Percentiles rank a stretch among this genome's conserved stretches.
These are phyloP conservation scores for Capreolus pygargus DNA, from an alignment of 2,113 vertebrate genomes.

Conservation along the genomic window DNA sequence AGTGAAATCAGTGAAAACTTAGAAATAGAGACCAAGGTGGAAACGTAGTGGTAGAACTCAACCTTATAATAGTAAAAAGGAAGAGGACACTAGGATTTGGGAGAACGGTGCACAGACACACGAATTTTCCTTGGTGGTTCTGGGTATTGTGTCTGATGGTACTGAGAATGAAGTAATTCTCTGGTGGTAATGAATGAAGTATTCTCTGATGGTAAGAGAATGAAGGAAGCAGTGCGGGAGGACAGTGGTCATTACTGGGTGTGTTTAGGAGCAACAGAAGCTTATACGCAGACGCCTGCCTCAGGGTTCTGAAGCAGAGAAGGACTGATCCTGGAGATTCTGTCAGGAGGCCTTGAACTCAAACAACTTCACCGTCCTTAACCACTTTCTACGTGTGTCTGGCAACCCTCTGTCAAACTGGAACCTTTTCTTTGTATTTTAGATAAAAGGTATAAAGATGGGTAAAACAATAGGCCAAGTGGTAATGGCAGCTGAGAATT, in stretches of 20 bases:
- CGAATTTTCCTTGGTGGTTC: not conserved
- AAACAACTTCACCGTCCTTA: not conserved
- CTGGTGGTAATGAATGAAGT: too few species aligned
- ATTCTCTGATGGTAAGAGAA: too few species aligned
- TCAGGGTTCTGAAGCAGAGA: not conserved
- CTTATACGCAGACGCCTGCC: not conserved
- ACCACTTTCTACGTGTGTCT: not conserved
- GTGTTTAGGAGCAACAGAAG: not conserved
- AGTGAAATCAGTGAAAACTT: not conserved
- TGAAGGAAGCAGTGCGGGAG: not conserved
- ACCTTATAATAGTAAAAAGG: not conserved
- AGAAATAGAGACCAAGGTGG: not conserved
- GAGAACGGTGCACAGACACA: not conserved
- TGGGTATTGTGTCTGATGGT: not conserved
- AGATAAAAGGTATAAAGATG: not conserved
- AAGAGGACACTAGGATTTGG: not conserved
- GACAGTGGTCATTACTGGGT: not conserved
- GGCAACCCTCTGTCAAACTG: not conserved
- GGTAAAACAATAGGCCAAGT: not conserved
- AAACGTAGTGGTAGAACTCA: not conserved
- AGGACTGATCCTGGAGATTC: not conserved
- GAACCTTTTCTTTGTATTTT: not conserved
- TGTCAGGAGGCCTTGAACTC: not conserved
- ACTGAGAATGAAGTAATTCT: too few species aligned
- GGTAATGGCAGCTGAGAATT: not conserved